phyloP scores from a whole-genome alignment of 1,140 invertebrate genomes.

The Drosophila biarmipes region DNA sequence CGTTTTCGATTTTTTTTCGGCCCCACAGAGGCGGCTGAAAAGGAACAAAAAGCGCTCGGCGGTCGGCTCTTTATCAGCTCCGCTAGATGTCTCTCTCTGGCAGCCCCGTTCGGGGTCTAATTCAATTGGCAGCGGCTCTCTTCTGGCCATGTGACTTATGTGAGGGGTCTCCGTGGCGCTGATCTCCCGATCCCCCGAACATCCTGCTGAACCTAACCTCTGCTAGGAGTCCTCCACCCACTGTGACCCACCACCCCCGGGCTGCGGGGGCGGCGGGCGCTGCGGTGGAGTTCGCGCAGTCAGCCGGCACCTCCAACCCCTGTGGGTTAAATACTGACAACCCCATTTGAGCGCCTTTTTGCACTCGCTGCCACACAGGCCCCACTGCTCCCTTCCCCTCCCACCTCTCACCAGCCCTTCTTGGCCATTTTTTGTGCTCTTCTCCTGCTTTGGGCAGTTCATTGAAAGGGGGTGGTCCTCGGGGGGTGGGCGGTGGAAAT shows the following conservation, averaged over 20 bases:
- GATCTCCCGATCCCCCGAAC: conserved; percentile 16
- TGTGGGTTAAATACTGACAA: conserved; percentile 84
- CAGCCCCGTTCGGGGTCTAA: conserved; percentile 63
- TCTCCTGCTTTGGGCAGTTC: conserved; percentile 58
- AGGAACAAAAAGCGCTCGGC: conserved; percentile 42
- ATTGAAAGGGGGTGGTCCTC: conserved; percentile 61
- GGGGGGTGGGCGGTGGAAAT: not conserved
- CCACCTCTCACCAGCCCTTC: conserved; percentile 8
- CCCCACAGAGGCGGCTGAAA: conserved; percentile 26
- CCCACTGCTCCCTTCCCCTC: conserved; percentile 52
- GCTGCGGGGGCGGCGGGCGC: conserved; percentile 36
- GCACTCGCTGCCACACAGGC: conserved; percentile 71
- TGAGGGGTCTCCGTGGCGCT: conserved; percentile 14
- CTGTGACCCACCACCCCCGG: not conserved
- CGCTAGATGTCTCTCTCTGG: conserved; percentile 80
- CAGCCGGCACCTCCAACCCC: conserved; percentile 83
- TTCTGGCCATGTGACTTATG: conserved; percentile 32
- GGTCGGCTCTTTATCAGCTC: conserved; percentile 77
- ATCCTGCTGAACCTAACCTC: conserved; percentile 71
- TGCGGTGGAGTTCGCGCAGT: conserved; percentile 78
- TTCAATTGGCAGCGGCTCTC: conserved; percentile 68
- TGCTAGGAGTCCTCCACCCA: conserved; percentile 37
- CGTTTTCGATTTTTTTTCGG: conserved; percentile 24
- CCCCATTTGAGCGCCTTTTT: conserved; percentile 84
- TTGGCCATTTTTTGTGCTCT: conserved; percentile 30